These are phyloP conservation scores for Anneissia japonica DNA, from an alignment of 35 echinoderm and acorn worm genomes.

Conservation along the genomic window DNA sequence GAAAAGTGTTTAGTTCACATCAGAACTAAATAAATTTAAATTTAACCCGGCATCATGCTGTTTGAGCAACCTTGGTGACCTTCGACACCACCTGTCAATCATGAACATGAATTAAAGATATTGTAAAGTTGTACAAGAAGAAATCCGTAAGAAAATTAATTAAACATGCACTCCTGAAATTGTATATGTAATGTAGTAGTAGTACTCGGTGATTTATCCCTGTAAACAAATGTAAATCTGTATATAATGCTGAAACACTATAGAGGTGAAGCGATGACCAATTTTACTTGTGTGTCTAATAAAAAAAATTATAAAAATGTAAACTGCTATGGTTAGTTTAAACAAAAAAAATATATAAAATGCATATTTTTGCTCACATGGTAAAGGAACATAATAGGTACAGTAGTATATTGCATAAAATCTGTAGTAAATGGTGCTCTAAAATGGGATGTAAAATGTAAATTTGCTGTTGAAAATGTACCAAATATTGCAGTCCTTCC, in stretches of 20 bases:
- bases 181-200: background rate
- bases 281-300: too few species aligned
- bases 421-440: background rate
- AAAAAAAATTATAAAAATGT: too few species aligned
- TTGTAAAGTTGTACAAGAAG: too few species aligned
- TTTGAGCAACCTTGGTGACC: too few species aligned
- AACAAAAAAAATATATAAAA: too few species aligned
- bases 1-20: too few species aligned
- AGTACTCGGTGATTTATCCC: background rate
- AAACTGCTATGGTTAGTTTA: background rate
- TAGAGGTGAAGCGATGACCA: too few species aligned
- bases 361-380: background rate
- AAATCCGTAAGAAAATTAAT: background rate
- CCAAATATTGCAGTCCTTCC: background rate
- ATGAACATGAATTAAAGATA: too few species aligned
- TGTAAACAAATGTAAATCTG: background rate
- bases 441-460: background rate
- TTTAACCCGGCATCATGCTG: too few species aligned
- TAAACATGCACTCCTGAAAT: background rate
- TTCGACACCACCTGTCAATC: too few species aligned
- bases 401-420: background rate
- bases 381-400: background rate
- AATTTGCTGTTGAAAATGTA: constrained; percentile 2
- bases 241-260: background rate
- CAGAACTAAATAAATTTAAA: too few species aligned